Percentiles rank a stretch among this genome's conserved stretches.
Evolutionary conservation across 1,140 invertebrate species (phyloP).

Genomic region (Pachypsylla venusta): DNA sequence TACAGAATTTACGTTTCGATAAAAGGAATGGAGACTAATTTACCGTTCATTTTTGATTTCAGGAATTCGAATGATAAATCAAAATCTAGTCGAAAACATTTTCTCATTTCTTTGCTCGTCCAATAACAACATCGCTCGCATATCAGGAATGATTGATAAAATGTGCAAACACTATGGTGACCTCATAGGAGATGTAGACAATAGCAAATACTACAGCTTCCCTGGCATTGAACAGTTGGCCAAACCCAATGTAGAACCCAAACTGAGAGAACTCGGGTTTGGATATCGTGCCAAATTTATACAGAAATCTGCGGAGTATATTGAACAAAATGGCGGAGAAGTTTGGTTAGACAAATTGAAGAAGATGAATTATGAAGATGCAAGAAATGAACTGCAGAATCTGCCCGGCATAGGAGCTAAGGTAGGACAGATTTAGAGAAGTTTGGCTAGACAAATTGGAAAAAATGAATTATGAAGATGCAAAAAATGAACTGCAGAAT

Average conservation of each 20-base stretch:
- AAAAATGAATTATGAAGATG: conserved; percentile 50
- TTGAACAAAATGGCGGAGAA: conserved; percentile 46
- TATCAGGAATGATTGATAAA: conserved; percentile 82
- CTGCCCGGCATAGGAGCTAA: conserved; percentile 79
- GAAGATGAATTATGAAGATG: conserved; percentile 50
- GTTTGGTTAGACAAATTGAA: conserved; percentile 56
- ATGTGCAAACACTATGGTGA: conserved; percentile 68
- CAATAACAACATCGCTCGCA: conserved; percentile 87
- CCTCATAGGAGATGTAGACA: conserved; percentile 50
- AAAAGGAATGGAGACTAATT: too few relatives aligned
- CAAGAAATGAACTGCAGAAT: conserved; percentile 53
- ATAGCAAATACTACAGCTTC: conserved; percentile 57
- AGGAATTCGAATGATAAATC: conserved; percentile 79
- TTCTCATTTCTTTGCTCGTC: conserved; percentile 96
- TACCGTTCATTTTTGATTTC: too few relatives aligned
- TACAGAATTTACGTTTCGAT: too few relatives aligned
- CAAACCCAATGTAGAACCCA: conserved; percentile 44
- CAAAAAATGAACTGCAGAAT: conserved; percentile 53
- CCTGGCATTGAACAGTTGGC: conserved; percentile 53
- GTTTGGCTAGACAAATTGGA: conserved; percentile 56
- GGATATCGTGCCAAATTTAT: conserved; percentile 86
- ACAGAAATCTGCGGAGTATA: conserved; percentile 47
- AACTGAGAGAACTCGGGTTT: conserved; percentile 66
- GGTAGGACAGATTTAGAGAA: conserved; percentile 37
- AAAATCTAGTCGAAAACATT: conserved; percentile 83